These are phyloP conservation scores for Temnothorax ravouxi DNA, from an alignment of 2,888 invertebrate species.

Conservation along the genomic window DNA sequence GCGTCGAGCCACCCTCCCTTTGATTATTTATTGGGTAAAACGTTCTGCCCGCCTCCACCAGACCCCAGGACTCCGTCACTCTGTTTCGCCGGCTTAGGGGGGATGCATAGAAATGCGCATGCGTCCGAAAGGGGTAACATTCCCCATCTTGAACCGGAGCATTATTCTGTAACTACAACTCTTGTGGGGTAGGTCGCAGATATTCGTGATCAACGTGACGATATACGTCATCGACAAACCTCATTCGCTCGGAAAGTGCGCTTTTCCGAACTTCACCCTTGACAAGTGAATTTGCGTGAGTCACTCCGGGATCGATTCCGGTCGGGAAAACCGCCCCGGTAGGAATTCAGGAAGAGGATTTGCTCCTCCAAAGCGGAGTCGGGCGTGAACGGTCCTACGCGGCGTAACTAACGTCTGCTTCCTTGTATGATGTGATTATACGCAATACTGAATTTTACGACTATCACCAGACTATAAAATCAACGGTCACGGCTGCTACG, in stretches of 20 bases:
- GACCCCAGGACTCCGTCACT: conserved; percentile 39
- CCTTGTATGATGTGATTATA: conserved; percentile 35
- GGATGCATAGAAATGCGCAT: conserved; percentile 73
- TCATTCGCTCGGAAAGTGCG: conserved; percentile 35
- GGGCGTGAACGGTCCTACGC: conserved; percentile 41
- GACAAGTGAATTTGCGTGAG: conserved; percentile 8
- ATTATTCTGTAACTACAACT: conserved; percentile 80
- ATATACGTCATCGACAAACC: conserved; percentile 53
- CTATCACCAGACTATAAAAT: conserved; percentile 10
- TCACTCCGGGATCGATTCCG: conserved; percentile 17
- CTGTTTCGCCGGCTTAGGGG: conserved; percentile 34
- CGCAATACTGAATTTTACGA: conserved; percentile 14
- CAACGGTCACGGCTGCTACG: conserved; percentile 42
- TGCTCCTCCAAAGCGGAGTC: background rate
- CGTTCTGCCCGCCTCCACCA: conserved; percentile 42
- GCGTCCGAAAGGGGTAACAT: conserved; percentile 75
- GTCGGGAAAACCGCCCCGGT: background rate
- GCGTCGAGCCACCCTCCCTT: conserved; percentile 13
- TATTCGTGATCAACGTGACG: conserved; percentile 37
- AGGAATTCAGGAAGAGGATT: conserved; percentile 12
- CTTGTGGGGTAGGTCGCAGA: conserved; percentile 81
- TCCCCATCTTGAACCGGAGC: conserved; percentile 75
- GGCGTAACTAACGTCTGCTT: conserved; percentile 29
- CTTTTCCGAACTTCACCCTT: background rate
- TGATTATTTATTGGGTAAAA: conserved; percentile 60